Percentiles rank a stretch among this genome's conserved stretches.
Evolutionary conservation across 1,140 invertebrate species (phyloP).

Genomic region (Hetaerina americana): DNA sequence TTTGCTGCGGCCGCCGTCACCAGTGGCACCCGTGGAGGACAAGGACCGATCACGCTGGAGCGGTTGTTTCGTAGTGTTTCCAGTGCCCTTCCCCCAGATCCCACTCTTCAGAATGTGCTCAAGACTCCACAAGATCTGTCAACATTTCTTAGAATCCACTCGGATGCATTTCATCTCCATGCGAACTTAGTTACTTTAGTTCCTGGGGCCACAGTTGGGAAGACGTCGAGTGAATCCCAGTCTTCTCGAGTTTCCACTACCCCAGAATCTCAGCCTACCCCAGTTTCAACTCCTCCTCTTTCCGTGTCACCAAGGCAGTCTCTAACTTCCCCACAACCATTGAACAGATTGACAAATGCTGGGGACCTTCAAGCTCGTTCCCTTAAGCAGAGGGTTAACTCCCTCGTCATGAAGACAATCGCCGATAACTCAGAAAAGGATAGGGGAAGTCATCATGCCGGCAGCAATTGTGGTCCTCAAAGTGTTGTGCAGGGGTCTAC

Average conservation of each 20-base stretch:
- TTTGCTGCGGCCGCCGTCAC: slow-evolving; percentile 42
- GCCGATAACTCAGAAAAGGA: slow-evolving; percentile 82
- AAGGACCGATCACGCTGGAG: slow-evolving; percentile 68
- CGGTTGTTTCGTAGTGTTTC: slow-evolving; percentile 69
- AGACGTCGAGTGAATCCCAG: neutral
- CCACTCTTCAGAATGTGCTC: slow-evolving; percentile 67
- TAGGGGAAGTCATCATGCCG: slow-evolving; percentile 9
- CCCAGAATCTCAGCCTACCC: slow-evolving; percentile 9
- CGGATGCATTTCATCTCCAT: slow-evolving; percentile 80
- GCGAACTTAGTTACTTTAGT: slow-evolving; percentile 68
- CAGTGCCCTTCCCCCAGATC: slow-evolving; percentile 23
- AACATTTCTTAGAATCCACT: slow-evolving; percentile 79
- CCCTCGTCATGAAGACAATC: slow-evolving; percentile 71
- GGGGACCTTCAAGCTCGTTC: slow-evolving; percentile 23
- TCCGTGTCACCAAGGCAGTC: neutral
- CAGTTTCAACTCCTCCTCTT: neutral
- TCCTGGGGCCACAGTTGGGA: neutral
- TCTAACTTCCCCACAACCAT: neutral
- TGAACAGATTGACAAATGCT: neutral
- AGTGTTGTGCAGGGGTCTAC: neutral
- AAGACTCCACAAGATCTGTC: slow-evolving; percentile 73
- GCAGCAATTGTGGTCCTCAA: neutral
- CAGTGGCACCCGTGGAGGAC: slow-evolving; percentile 52
- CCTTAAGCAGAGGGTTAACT: slow-evolving; percentile 75
- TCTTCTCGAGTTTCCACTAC: slow-evolving; percentile 4